Percentiles rank a stretch among this genome's conserved stretches.
Conservation (phyloP, 92 coral and sea anemone species). For the Epizoanthus scotinus region DNA sequence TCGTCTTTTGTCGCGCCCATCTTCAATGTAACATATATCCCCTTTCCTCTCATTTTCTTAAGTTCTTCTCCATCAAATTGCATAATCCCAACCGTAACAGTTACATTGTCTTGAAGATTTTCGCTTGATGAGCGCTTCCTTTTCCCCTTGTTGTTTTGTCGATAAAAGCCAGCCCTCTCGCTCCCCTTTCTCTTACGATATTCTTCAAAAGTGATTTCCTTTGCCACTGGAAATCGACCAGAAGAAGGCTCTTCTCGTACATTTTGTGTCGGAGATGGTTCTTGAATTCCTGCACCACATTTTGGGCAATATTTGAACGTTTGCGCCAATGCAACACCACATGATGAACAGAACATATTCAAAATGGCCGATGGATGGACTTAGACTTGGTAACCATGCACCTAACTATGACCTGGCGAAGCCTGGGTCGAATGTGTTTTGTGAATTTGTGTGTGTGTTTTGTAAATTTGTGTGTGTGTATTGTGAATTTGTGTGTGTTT, state of each 20-base stretch:
- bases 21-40: conserved; percentile 33
- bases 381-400: too few species aligned
- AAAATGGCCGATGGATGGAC: too few species aligned
- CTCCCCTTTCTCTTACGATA: conserved; percentile 37
- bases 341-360: conserved; percentile 33
- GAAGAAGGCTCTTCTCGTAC: conserved; percentile 20
- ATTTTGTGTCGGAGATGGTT: background rate
- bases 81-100: conserved; percentile 43
- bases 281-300: background rate
- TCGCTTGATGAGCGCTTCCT: conserved; percentile 38
- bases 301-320: conserved; percentile 25
- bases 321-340: conserved; percentile 21
- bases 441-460: too few species aligned
- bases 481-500: too few species aligned
- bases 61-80: conserved; percentile 29
- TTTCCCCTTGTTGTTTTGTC: conserved; percentile 42
- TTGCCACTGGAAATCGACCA: conserved; percentile 19
- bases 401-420: too few species aligned
- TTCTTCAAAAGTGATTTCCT: conserved; percentile 32
- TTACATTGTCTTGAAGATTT: conserved; percentile 38
- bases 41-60: conserved; percentile 39
- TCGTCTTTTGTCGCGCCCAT: conserved; percentile 40
- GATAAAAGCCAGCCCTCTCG: conserved; percentile 40
- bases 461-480: too few species aligned
- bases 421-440: too few species aligned